Base-by-base conservation (phyloP, 2,888 invertebrate genomes). In the Leptopterna dolabrata region DNA sequence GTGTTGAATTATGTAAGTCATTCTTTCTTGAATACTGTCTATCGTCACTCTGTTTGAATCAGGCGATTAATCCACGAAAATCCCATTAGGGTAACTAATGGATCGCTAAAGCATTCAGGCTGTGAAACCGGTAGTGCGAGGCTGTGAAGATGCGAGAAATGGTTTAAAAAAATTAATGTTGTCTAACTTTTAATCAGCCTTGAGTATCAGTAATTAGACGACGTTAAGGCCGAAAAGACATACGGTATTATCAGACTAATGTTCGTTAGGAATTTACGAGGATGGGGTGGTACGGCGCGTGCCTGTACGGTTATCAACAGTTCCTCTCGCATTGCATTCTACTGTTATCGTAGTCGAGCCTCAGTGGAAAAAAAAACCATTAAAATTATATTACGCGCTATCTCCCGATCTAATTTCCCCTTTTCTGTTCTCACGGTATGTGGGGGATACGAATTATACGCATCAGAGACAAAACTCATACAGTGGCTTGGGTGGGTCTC, bases 21-120 rank as follows among this genome's bases (percentile, higher is more conserved):
- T 51, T 51, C n/a, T n/a, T 0, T 16, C 13, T 9, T 0, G n/a
- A 51, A 51, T 51, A 16, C n/a, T n/a, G 7, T 27, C 30, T 6
- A 0, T 71, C 16, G 27, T 55, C 55, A 19, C 19, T 55, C 11
- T 55, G 4, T 16, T 55, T 55, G n/a, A 19, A 19, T 19, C 19
- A 6, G 55, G 11, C 6, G 27, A 71, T 24, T 11, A 27, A 71
- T 6, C 27, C 9, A 24, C 0, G 30, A 27, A 27, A 71, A 71
- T 71, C 71, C 71, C 71, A 71, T 71, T 71, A 71, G 71, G 27
- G 24, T 16, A 30, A 11, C 71, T 71, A 71, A 71, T 71, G 71
- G 9, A 27, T 27, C 71, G 71, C 71, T 71, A 7, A 27, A 76
- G 36, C 36, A 36, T 76, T 76, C 19, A 76, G 36, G 73, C 14